These are phyloP conservation scores for Camponotus fellah DNA, from an alignment of 2,888 invertebrate genomes.

Conservation along the genomic window DNA sequence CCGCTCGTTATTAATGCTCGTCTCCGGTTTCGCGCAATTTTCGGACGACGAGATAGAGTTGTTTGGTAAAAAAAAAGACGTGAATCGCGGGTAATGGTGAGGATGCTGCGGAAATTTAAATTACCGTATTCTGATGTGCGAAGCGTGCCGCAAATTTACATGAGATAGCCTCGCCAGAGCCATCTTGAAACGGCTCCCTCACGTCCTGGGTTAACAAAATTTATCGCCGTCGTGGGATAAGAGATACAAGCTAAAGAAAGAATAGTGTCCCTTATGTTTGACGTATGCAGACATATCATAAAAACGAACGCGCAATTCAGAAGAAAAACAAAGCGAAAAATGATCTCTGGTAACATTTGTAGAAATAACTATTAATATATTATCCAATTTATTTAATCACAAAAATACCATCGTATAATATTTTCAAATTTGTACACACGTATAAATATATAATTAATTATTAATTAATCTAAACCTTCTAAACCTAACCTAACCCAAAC, in stretches of 20 bases:
- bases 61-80: neutral
- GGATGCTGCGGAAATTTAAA: slow-evolving; percentile 39
- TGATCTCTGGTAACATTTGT: neutral
- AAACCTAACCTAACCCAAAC: neutral
- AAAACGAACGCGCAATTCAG: neutral
- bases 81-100: slow-evolving; percentile 4
- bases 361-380: neutral
- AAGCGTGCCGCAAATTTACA: slow-evolving; percentile 42
- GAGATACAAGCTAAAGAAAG: neutral
- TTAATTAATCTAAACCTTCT: neutral
- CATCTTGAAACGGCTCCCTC: neutral
- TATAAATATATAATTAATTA: neutral
- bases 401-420: neutral
- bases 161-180: neutral
- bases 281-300: neutral
- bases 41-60: neutral
- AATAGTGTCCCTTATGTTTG: neutral
- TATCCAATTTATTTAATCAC: neutral
- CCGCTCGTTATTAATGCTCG: slow-evolving; percentile 30
- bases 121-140: slow-evolving; percentile 28
- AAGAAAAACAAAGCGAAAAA: neutral
- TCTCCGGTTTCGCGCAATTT: slow-evolving; percentile 16
- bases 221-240: neutral
- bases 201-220: neutral
- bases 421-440: neutral